Percentiles rank a stretch among this genome's conserved stretches.
phyloP scores from a whole-genome alignment of 2,113 vertebrate genomes.

The Upupa epops region DNA sequence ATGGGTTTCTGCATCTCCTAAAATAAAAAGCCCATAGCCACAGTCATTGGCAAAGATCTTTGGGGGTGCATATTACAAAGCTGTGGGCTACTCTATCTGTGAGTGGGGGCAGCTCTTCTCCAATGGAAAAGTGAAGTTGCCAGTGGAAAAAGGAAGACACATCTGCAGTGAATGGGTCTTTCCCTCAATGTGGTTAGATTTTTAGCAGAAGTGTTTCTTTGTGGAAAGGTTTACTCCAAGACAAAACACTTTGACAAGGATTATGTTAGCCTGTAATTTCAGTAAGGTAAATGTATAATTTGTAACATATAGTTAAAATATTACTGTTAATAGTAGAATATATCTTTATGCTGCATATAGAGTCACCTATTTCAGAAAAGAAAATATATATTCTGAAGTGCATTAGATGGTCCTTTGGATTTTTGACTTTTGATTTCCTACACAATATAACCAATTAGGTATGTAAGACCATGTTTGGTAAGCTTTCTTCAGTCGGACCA shows the following conservation, averaged over 20 bases:
- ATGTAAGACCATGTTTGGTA: background rate
- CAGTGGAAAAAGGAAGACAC: fast-evolving
- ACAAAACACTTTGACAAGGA: slow-evolving; percentile 42
- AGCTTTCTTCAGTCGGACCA: background rate
- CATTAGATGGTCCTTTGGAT: background rate
- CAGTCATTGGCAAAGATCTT: background rate
- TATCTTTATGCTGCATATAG: background rate
- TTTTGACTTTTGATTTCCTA: background rate
- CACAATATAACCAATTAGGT: background rate
- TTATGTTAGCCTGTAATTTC: background rate
- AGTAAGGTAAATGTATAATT: background rate
- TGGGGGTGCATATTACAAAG: background rate
- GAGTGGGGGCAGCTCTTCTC: background rate
- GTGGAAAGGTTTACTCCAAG: background rate
- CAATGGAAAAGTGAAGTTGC: background rate
- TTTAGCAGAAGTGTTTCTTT: background rate
- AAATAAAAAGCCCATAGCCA: background rate
- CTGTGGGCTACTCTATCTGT: background rate
- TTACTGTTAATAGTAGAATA: background rate
- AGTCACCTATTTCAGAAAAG: background rate
- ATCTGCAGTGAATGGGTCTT: fast-evolving
- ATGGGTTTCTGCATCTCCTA: background rate
- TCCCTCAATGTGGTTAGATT: background rate
- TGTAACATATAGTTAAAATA: background rate
- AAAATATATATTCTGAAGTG: background rate